Evolutionary conservation across 2,888 invertebrate genomes (phyloP).

Genomic region (Vannuccia rotundouncinata): DNA sequence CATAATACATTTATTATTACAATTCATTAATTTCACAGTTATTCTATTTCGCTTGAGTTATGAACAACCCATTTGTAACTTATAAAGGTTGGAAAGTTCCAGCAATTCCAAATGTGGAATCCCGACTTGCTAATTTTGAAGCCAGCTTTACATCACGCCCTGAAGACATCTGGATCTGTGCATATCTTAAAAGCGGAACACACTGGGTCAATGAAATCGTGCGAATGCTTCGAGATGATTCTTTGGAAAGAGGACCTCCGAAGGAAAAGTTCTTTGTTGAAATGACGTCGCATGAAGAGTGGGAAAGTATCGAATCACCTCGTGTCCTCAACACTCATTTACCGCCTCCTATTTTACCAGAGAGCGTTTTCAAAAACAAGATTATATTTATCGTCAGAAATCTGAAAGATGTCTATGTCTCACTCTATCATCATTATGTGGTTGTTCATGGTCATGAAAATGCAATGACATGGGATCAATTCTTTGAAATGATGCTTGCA

Average conservation of each 20-base stretch:
- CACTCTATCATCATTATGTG: not conserved
- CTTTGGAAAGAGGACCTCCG: not conserved
- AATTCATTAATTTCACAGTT: too few species aligned
- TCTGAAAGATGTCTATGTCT: not conserved
- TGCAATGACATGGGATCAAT: not conserved
- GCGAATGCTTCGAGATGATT: not conserved
- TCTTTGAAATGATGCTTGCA: too few species aligned
- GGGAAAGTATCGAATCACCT: not conserved
- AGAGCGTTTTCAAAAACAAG: not conserved
- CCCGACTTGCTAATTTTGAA: not conserved
- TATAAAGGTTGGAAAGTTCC: not conserved
- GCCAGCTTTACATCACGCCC: not conserved
- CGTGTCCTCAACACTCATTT: not conserved
- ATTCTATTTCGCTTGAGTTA: too few species aligned
- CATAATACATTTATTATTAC: too few species aligned
- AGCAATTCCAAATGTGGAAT: not conserved
- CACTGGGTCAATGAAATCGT: slow-evolving; percentile 1
- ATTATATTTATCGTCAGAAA: not conserved
- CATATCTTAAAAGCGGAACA: not conserved
- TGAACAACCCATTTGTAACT: not conserved
- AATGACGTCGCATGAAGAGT: not conserved
- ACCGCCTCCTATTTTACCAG: not conserved
- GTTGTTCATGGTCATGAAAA: not conserved
- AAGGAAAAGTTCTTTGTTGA: slow-evolving; percentile 4
- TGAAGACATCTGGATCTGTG: not conserved